phyloP scores from a whole-genome alignment of 1,140 invertebrate genomes.

The Coptotermes formosanus region DNA sequence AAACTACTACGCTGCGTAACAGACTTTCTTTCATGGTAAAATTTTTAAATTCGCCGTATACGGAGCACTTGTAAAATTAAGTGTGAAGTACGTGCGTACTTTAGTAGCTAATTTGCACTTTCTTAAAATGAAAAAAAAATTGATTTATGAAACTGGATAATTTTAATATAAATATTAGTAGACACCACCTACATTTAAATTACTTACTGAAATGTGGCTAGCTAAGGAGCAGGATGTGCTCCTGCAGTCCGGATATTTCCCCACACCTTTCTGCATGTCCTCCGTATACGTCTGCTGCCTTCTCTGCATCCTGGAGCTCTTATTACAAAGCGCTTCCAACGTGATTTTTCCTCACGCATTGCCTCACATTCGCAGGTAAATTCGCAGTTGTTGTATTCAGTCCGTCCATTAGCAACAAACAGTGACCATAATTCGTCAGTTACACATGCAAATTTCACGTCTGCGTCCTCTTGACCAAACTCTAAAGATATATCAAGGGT shows the following conservation, averaged over 20 bases:
- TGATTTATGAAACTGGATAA: no score
- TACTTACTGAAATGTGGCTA: no score
- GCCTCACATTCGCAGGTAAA: not conserved
- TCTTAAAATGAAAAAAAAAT: no score
- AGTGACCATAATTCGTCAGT: not conserved
- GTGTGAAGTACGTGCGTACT: no score
- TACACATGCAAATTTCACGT: not conserved
- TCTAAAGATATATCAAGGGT: not conserved
- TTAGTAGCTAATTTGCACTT: no score
- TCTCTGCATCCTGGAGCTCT: not conserved
- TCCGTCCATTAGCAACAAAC: not conserved
- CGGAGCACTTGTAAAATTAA: no score
- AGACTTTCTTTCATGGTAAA: no score
- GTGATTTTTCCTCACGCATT: not conserved
- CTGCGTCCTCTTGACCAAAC: not conserved
- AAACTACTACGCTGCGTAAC: no score
- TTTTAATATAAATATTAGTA: no score
- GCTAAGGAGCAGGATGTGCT: no score
- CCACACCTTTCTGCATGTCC: not conserved
- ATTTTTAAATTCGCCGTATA: no score
- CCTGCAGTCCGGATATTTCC: not conserved
- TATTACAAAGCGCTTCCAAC: not conserved
- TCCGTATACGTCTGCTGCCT: not conserved
- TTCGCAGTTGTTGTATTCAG: not conserved
- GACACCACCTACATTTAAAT: no score